These are phyloP conservation scores for Drosophila dunni DNA, from an alignment of 1,140 invertebrate genomes.

Conservation along the genomic window DNA sequence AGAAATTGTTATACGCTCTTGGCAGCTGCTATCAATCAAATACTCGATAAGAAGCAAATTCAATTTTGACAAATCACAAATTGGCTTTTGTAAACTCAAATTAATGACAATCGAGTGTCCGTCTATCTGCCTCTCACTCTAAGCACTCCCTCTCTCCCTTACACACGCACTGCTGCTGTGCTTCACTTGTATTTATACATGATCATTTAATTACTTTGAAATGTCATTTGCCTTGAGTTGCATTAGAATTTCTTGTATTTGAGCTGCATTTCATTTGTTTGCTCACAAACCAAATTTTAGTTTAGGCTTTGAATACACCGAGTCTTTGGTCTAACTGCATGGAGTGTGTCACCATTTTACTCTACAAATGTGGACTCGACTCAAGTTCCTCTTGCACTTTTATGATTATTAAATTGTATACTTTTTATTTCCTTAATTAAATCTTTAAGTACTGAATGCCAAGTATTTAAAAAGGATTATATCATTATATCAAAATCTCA, in stretches of 20 bases:
- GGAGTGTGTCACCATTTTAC: neutral
- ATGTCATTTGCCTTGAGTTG: conserved; percentile 51
- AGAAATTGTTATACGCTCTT: conserved; percentile 36
- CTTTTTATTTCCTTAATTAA: no score
- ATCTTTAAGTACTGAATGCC: no score
- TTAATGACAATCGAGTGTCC: conserved; percentile 60
- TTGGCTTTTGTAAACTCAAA: conserved; percentile 77
- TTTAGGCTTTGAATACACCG: neutral
- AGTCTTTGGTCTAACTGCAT: neutral
- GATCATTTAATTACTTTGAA: conserved; percentile 66
- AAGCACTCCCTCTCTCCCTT: neutral
- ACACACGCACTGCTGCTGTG: conserved; percentile 3
- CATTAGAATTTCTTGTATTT: conserved; percentile 18
- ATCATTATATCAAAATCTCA: no score
- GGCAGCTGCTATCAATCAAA: conserved; percentile 68
- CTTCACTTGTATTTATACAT: conserved; percentile 47
- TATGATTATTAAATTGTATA: no score
- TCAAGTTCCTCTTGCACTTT: neutral
- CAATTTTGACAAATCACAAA: conserved; percentile 82
- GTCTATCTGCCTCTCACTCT: neutral
- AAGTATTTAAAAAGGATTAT: no score
- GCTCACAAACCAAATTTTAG: neutral
- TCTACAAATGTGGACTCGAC: neutral
- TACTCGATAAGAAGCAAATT: conserved; percentile 73
- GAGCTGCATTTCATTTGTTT: conserved; percentile 29